These are phyloP conservation scores for Zeus faber DNA, from an alignment of 2,113 vertebrate species.

Conservation along the genomic window DNA sequence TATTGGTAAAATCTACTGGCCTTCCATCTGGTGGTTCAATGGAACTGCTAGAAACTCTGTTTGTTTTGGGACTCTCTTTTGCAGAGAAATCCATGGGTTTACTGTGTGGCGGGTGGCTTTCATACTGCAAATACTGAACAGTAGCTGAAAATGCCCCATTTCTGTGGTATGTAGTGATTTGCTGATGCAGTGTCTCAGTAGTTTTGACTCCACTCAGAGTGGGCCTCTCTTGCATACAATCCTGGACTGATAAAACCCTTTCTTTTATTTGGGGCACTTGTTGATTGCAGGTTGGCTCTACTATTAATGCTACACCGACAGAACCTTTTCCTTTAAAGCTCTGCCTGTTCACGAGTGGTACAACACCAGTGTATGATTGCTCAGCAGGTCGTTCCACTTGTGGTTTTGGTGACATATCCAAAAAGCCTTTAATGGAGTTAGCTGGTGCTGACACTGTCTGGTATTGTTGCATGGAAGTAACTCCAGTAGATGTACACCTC, in stretches of 20 bases:
- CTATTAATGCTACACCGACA: conserved; percentile 49
- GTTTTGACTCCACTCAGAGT: conserved; percentile 33
- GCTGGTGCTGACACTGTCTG: conserved; percentile 48
- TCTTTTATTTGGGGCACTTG: not conserved
- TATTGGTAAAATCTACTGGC: conserved; percentile 83
- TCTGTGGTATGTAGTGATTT: conserved; percentile 33
- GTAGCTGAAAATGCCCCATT: conserved; percentile 32
- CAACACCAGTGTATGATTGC: conserved; percentile 17
- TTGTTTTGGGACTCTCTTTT: conserved; percentile 45
- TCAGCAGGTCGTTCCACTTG: conserved; percentile 13
- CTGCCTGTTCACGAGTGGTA: conserved; percentile 46
- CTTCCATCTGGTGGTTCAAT: conserved; percentile 70
- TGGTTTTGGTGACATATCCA: conserved; percentile 67
- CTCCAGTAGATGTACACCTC: not conserved
- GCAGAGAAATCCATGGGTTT: conserved; percentile 86
- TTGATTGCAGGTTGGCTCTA: conserved; percentile 38
- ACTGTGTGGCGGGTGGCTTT: conserved; percentile 56
- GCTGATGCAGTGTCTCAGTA: conserved; percentile 42
- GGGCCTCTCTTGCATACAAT: conserved; percentile 15
- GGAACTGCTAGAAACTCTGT: conserved; percentile 49
- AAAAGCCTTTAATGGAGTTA: conserved; percentile 48
- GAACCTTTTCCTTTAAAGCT: conserved; percentile 15
- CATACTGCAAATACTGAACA: conserved; percentile 8
- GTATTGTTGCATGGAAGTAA: conserved; percentile 11
- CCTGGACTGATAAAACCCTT: not conserved